phyloP scores from a whole-genome alignment of 2,888 invertebrate species.

The Tenthredo amoena region DNA sequence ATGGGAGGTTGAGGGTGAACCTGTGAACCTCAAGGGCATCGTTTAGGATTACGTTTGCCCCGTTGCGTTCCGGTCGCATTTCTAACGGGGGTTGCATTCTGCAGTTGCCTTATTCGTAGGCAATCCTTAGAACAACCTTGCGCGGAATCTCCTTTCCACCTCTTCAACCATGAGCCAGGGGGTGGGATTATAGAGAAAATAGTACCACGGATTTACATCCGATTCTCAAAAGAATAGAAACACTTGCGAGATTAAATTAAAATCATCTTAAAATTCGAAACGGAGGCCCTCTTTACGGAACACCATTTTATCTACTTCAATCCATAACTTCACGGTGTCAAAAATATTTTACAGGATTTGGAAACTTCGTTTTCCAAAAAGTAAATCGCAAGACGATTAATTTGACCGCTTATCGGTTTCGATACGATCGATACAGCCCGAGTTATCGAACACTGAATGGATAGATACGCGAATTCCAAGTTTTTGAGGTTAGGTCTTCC shows the following conservation, averaged over 20 bases:
- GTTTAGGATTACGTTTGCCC: constrained; percentile 59
- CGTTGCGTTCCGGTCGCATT: constrained; percentile 49
- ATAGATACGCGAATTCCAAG: no score
- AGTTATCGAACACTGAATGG: no score
- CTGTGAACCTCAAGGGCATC: constrained; percentile 66
- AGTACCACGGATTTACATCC: neutral
- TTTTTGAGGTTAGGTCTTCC: no score
- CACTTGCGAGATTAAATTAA: neutral
- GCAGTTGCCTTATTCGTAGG: neutral
- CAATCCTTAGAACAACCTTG: constrained; percentile 9
- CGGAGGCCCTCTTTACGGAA: no score
- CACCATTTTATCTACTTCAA: no score
- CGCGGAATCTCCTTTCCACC: neutral
- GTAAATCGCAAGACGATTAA: no score
- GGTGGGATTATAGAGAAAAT: neutral
- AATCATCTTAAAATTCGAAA: neutral
- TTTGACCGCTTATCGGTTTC: no score
- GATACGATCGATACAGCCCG: no score
- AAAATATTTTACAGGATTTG: no score
- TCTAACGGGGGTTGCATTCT: constrained; percentile 7
- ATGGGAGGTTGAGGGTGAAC: constrained; percentile 52
- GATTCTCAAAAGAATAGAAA: neutral
- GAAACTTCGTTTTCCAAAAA: no score
- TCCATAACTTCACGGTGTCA: no score
- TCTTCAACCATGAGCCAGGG: neutral